Conservation (phyloP, 2,797 vertebrate species). For the Enteromius afrohamiltoni region DNA sequence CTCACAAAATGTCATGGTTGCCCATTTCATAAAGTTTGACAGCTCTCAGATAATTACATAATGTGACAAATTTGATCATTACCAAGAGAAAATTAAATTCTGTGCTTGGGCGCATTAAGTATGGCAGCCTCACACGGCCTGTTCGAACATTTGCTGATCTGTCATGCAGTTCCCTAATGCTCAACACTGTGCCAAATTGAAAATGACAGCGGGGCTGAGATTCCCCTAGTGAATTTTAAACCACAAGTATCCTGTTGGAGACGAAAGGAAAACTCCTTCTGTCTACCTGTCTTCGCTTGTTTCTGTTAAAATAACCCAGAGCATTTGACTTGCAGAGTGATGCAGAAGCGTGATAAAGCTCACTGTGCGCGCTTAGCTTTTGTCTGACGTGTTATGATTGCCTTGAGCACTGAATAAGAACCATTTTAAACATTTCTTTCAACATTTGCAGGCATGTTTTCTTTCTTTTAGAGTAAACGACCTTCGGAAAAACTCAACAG, state of each 20-base stretch:
- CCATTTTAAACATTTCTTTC: constrained; percentile 22
- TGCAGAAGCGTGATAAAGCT: constrained; percentile 6
- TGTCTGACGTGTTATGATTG: constrained; percentile 27
- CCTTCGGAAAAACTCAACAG: not conserved
- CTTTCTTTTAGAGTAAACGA: constrained; percentile 12
- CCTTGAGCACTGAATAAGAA: constrained; percentile 40
- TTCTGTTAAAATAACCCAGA: constrained; percentile 36
- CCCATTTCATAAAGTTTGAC: constrained; percentile 57
- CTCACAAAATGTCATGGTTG: constrained; percentile 56
- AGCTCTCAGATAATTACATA: constrained; percentile 60
- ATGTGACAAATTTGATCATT: constrained; percentile 62
- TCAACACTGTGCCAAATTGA: constrained; percentile 55
- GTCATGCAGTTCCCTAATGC: constrained; percentile 54
- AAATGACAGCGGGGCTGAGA: constrained; percentile 49
- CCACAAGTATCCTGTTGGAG: constrained; percentile 38
- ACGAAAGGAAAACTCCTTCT: constrained; percentile 41
- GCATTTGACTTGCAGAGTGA: constrained; percentile 44
- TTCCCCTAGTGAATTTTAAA: constrained; percentile 48
- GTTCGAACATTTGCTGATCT: constrained; percentile 51
- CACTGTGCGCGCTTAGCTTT: constrained; percentile 18
- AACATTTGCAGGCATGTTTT: constrained; percentile 9
- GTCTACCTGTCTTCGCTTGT: constrained; percentile 19
- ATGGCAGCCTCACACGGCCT: constrained; percentile 53
- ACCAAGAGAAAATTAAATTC: constrained; percentile 59
- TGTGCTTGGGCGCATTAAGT: constrained; percentile 53